Conservation (phyloP, 2,888 invertebrate genomes). For the Psococerastis gibbosa region DNA sequence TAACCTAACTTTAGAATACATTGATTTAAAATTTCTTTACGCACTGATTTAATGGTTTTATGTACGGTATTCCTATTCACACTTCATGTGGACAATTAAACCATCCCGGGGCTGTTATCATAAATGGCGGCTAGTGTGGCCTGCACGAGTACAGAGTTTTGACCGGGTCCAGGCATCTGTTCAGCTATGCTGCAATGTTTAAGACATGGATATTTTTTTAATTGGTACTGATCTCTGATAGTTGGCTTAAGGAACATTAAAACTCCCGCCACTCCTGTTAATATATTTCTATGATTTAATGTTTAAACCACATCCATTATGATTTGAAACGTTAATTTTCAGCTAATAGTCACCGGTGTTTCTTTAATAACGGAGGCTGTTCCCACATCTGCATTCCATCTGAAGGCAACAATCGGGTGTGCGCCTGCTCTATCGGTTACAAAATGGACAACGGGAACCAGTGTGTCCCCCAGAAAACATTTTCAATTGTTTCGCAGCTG, state of each 20-base stretch:
- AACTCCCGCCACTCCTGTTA: too few species aligned
- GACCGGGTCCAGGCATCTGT: too few species aligned
- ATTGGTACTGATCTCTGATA: too few species aligned
- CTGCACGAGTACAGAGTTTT: too few species aligned
- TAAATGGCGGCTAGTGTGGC: too few species aligned
- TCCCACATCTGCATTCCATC: slow-evolving; percentile 86
- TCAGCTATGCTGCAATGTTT: too few species aligned
- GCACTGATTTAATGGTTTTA: background rate
- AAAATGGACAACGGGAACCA: slow-evolving; percentile 54
- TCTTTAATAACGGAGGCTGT: slow-evolving; percentile 76
- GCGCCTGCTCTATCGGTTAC: slow-evolving; percentile 83
- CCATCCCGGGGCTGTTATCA: too few species aligned
- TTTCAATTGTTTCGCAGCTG: slow-evolving; percentile 80
- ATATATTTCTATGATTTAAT: slow-evolving; percentile 10
- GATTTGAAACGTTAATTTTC: too few species aligned
- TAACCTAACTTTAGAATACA: slow-evolving; percentile 5
- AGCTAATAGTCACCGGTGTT: slow-evolving; percentile 66
- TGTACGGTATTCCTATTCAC: too few species aligned
- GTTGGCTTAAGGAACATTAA: too few species aligned
- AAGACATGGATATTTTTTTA: too few species aligned
- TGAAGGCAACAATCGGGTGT: slow-evolving; percentile 52
- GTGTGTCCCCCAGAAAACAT: slow-evolving; percentile 68
- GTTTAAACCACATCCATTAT: slow-evolving; percentile 8
- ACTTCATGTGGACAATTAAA: too few species aligned
- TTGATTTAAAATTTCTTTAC: slow-evolving; percentile 4